These are phyloP conservation scores for Egretta garzetta DNA, from an alignment of 2,113 vertebrate species.

Conservation along the genomic window DNA sequence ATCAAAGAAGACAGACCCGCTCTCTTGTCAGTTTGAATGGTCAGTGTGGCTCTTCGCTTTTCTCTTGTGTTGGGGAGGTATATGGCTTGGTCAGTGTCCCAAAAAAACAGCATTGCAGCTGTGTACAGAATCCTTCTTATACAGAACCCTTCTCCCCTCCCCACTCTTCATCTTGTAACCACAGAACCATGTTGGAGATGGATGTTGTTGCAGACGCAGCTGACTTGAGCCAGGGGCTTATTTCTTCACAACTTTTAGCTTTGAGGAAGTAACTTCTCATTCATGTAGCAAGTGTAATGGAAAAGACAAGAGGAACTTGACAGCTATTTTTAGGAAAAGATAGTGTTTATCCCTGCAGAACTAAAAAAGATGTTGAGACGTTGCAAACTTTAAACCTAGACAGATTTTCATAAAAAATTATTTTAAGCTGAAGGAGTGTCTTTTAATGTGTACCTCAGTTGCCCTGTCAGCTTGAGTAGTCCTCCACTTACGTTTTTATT, in stretches of 20 bases:
- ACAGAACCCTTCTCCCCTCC: neutral
- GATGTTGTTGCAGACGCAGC: neutral
- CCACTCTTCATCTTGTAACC: neutral
- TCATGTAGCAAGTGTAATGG: neutral
- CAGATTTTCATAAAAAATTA: neutral
- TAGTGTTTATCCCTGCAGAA: slow-evolving; percentile 30
- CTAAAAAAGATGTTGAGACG: neutral
- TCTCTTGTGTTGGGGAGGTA: neutral
- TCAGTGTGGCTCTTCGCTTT: neutral
- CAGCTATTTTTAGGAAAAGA: slow-evolving; percentile 30
- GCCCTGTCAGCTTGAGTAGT: neutral
- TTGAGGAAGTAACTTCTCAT: slow-evolving; percentile 30
- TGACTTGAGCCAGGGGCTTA: neutral
- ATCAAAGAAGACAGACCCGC: neutral
- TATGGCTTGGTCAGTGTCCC: neutral
- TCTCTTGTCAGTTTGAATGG: neutral
- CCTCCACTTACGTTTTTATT: neutral
- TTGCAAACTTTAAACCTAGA: neutral
- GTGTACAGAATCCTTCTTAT: neutral
- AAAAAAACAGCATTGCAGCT: neutral
- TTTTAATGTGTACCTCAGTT: neutral
- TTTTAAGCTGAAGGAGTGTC: neutral
- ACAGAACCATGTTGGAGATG: neutral
- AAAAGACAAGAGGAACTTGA: slow-evolving; percentile 40
- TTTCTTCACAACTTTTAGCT: slow-evolving; percentile 13